phyloP scores from a whole-genome alignment of 2,888 invertebrate species.

The Aspidiotus rigidus region DNA sequence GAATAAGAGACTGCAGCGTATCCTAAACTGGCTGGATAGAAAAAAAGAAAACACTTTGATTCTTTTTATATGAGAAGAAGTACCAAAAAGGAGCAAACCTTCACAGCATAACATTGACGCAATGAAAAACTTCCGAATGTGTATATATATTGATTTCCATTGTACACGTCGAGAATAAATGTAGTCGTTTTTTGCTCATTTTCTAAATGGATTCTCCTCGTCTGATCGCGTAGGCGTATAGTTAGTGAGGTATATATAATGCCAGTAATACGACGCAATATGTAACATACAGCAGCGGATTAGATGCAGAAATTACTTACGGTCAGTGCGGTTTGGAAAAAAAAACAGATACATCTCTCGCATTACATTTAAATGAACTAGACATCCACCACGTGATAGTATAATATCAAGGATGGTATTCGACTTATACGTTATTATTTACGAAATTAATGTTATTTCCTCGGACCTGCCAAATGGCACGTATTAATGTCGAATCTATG shows the following conservation, averaged over 20 bases:
- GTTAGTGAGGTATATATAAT: background rate
- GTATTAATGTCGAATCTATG: conserved; percentile 21
- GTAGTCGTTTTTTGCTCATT: background rate
- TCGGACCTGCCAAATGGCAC: conserved; percentile 29
- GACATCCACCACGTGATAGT: conserved; percentile 21
- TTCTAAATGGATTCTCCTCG: conserved; percentile 3
- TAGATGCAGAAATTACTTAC: conserved; percentile 30
- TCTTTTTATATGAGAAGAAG: too few relatives aligned
- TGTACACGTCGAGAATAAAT: background rate
- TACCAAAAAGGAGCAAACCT: too few relatives aligned
- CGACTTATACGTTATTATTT: conserved; percentile 28
- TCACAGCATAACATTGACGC: too few relatives aligned
- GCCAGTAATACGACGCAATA: background rate
- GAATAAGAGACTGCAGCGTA: too few relatives aligned
- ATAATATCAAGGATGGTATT: background rate
- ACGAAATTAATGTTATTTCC: conserved; percentile 30
- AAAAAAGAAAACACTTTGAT: too few relatives aligned
- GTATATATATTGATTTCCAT: background rate
- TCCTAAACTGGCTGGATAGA: too few relatives aligned
- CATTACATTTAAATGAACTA: conserved; percentile 30
- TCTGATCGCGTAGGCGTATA: background rate
- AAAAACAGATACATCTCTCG: conserved; percentile 21
- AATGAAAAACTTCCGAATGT: background rate
- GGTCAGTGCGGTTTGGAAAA: conserved; percentile 29
- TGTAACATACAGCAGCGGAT: conserved; percentile 1